phyloP scores from a whole-genome alignment of 2,113 vertebrate species.

The Actinemys pallida region DNA sequence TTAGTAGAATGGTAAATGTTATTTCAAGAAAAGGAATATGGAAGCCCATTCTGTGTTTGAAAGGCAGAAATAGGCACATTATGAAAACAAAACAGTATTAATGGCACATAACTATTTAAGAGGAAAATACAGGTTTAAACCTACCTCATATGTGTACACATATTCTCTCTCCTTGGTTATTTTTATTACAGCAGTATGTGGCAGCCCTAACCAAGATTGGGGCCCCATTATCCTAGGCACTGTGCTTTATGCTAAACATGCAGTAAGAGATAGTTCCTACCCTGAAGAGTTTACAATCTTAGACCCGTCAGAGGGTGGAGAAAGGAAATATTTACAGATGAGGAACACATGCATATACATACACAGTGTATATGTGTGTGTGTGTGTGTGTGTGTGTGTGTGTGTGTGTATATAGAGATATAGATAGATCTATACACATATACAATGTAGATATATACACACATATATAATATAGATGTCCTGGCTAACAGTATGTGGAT shows the following conservation, averaged over 20 bases:
- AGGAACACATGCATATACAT: fast-evolving
- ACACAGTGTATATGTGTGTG: background rate
- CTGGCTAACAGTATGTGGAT: background rate
- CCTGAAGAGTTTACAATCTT: background rate
- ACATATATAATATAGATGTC: background rate
- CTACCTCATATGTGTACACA: fast-evolving
- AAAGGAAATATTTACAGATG: background rate
- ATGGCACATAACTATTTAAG: background rate
- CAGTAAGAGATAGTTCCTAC: background rate
- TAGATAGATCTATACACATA: no score
- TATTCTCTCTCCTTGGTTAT: fast-evolving
- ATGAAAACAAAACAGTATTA: background rate
- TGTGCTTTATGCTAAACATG: background rate
- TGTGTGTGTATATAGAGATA: background rate
- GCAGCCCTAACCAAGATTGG: background rate
- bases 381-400: background rate
- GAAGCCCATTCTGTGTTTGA: background rate
- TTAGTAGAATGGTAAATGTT: background rate
- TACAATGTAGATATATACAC: no score
- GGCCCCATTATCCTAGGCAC: background rate
- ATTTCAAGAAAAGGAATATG: background rate
- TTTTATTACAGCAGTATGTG: background rate
- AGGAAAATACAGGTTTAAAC: background rate
- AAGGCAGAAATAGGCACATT: background rate
- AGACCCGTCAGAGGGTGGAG: background rate